Base-by-base conservation (phyloP, 2,113 vertebrate species). In the Indicator maculatus region DNA sequence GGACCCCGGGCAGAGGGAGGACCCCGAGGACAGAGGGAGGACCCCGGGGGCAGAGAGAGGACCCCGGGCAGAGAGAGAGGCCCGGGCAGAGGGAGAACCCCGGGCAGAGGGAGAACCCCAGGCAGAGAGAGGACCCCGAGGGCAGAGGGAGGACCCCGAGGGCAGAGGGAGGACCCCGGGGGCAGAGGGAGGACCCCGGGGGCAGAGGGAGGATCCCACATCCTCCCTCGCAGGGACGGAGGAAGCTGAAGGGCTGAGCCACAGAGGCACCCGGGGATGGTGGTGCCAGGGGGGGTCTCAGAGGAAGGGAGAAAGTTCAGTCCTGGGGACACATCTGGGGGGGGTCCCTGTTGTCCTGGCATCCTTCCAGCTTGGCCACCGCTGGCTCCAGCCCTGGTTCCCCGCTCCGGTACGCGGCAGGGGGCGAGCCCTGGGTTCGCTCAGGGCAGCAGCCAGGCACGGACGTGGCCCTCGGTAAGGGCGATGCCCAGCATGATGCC, bases 401-500 rank as follows among this genome's bases (percentile, higher is more conserved):
- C 33, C 28, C 4, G 5, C 36, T 23, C 11, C 3, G 7, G 31
- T 36, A 1, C 4, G 15, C 0, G 6, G 19, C 1, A n/a, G 31
- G 38, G 45, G 56, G 12, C 3, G 9, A 38, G 31, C 71, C 20
- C 16, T 1, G 18, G 27, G 9, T 53, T 20, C 2, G 4, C 33
- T 85, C 93, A 97, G 41, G 73, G 78, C 76, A 95, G 87, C 58
- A 97, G 45, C 44, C 84, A 95, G 39, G 97, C 80, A 4, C 67
- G 92, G 11, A 98, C 85, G 60, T 93, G 88, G 8, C 98, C 98
- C 94, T 99, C 98, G 69, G 98, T 97, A 19, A 98, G 93, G 39
- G 98, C 98, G 16, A 98, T 98, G 93, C 97, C 97, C 76, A 98
- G 36, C 98, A 98, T 98, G 95, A 98, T 95, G 85, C 93, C 72